Base-by-base conservation (phyloP, 2,888 invertebrate genomes). In the Clunio marinus region DNA sequence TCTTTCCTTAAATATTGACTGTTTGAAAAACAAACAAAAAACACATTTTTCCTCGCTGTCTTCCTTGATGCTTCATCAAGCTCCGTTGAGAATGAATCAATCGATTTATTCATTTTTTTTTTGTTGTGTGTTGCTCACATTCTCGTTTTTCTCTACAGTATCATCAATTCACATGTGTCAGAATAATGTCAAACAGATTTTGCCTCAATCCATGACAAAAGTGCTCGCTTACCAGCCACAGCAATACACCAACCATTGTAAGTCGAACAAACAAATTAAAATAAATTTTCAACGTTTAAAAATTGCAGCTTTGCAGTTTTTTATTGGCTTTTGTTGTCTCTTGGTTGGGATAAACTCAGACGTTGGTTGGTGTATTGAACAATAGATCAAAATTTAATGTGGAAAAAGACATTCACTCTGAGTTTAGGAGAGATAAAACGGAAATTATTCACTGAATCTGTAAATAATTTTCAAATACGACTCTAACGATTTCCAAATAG, bases 151-250 rank as follows among this genome's bases (percentile, higher is more conserved):
- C 20, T 24, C n/a, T n/a, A n/a, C 32, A 32, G 8, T 63, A 46
- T 46, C 45, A 63, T 63, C 46, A 63, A 63, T 63, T 63, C 63
- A 63, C 63, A 63, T 63, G 45, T 63, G 63, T 63, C 63, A 63
- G 63, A 46, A 37, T 37, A 46, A 63, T 63, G 63, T 63, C 63
- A 63, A 63, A 63, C 63, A 63, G 63, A 63, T 63, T 63, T 63
- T 45, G 20, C 37, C 22, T 51, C 22, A 51, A 17, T 51, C 51
- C 51, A 2, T 8, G 22, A 51, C 20, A 51, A 51, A 51, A 51
- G 20, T 20, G 17, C 51, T 51, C 51, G 51, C 20, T 51, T 10
- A 22, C 51, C 51, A 51, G 22, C 51, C 28, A 24, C 59, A 41
- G n/a, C 10, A 41, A 15, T 5, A 59, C 15, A 5, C 17, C 22